Evolutionary conservation across 2,113 vertebrate species (phyloP).

Genomic region (Phocoena phocoena): DNA sequence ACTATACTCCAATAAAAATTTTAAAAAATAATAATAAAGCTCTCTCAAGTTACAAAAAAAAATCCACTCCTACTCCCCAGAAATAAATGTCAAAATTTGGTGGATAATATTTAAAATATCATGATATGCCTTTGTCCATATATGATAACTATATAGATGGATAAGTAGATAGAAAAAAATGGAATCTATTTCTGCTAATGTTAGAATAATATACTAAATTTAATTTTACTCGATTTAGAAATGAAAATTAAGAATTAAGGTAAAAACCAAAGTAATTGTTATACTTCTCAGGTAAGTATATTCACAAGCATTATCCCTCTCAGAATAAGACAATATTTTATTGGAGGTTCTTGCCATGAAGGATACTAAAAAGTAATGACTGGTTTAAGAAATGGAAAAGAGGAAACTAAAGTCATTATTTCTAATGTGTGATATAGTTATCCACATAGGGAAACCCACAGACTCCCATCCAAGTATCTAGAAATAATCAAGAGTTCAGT

Average conservation of each 20-base stretch:
- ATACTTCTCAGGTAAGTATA: not conserved
- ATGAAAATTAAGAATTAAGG: not conserved
- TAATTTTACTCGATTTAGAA: not conserved
- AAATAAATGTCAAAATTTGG: not conserved
- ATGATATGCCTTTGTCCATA: not conserved
- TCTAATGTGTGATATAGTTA: not conserved
- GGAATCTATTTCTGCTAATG: not conserved
- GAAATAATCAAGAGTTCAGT: not conserved
- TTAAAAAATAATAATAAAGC: no score
- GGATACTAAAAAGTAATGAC: not conserved
- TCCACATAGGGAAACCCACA: not conserved
- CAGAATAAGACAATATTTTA: not conserved
- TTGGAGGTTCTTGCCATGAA: not conserved
- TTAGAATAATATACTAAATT: not conserved
- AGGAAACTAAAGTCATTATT: not conserved
- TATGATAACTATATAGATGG: not conserved
- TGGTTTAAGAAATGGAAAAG: not conserved
- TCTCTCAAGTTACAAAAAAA: not conserved
- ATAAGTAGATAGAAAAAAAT: not conserved
- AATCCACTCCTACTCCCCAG: not conserved
- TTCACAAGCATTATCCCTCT: not conserved
- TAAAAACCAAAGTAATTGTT: not conserved
- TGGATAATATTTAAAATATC: not conserved
- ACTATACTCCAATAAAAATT: no score
- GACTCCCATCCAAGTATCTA: not conserved